A percentile compares a stretch with the other conserved stretches of the same genome.
Evolutionary conservation across 2,888 invertebrate genomes (phyloP).

Genomic region (Zonitis immaculata): DNA sequence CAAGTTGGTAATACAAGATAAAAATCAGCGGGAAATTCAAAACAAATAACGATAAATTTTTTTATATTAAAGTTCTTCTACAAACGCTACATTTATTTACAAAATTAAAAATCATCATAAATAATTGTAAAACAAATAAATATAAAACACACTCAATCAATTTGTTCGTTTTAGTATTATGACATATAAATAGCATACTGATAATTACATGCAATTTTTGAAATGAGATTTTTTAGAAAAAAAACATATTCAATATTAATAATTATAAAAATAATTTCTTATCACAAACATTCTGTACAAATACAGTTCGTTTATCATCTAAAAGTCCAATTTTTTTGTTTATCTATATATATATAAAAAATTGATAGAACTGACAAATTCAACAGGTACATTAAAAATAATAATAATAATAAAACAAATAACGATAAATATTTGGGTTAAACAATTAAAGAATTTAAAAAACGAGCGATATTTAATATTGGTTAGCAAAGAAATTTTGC

Average conservation of each 20-base stretch:
- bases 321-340: background rate
- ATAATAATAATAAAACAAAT: conserved; percentile 5
- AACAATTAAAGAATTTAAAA: conserved; percentile 4
- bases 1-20: background rate
- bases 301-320: background rate
- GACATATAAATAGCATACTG: background rate
- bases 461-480: conserved; percentile 8
- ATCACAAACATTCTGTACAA: conserved; percentile 1
- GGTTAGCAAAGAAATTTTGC: conserved; percentile 61
- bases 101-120: background rate
- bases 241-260: background rate
- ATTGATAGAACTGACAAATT: background rate
- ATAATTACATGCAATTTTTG: background rate
- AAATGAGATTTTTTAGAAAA: background rate
- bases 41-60: background rate
- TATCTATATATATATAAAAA: no score
- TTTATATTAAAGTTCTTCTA: background rate
- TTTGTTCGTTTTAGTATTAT: background rate
- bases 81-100: background rate
- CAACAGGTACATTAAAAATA: conserved; percentile 11
- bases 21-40: background rate
- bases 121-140: background rate
- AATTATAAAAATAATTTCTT: background rate
- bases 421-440: background rate
- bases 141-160: background rate